Conservation (phyloP, 2,113 vertebrate species). For the Numenius arquata region DNA sequence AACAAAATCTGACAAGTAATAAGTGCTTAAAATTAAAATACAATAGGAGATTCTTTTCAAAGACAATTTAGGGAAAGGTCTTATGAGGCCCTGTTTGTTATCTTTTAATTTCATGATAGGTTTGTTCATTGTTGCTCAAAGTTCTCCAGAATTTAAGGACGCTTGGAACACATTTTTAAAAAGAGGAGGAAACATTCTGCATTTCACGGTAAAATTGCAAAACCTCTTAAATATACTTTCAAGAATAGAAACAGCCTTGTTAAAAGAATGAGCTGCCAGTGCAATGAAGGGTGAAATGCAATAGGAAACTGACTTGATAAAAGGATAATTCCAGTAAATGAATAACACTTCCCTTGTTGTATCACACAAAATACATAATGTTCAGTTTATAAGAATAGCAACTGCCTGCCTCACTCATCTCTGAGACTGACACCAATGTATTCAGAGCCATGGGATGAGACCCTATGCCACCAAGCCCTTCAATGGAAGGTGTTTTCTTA, state of each 20-base stretch:
- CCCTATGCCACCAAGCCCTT: neutral
- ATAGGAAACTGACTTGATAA: conserved; percentile 66
- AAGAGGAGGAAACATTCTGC: neutral
- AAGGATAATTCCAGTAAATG: conserved; percentile 69
- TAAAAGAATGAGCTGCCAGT: conserved; percentile 37
- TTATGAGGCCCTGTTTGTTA: neutral
- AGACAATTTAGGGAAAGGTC: neutral
- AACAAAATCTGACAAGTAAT: neutral
- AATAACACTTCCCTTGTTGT: conserved; percentile 53
- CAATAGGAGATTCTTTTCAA: neutral
- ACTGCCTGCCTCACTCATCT: neutral
- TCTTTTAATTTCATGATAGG: neutral
- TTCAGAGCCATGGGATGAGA: neutral
- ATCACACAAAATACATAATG: conserved; percentile 25
- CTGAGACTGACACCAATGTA: accelerated
- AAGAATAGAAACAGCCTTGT: conserved; percentile 49
- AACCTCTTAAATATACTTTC: conserved; percentile 28
- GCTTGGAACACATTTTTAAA: neutral
- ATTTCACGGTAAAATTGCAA: neutral
- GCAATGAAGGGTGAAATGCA: conserved; percentile 66
- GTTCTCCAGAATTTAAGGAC: neutral
- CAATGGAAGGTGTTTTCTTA: neutral
- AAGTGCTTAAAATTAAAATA: neutral
- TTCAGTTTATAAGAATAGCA: neutral
- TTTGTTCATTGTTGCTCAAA: neutral